Conservation (phyloP, 2,797 vertebrate species). For the Lutjanus argentimaculatus region DNA sequence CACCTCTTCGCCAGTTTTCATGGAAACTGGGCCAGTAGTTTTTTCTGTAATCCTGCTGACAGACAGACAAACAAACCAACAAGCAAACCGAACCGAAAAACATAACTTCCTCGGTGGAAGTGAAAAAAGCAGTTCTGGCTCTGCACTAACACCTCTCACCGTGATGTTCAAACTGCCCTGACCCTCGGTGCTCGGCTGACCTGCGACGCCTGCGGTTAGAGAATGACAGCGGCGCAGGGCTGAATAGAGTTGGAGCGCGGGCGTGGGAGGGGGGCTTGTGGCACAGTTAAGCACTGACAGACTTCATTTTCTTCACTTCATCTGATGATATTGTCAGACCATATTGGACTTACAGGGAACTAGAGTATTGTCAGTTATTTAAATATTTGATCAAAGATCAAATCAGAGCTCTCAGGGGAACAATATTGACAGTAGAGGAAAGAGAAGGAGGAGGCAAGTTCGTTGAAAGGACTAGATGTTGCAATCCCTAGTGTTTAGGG, state of each 20-base stretch:
- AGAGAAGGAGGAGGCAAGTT: neutral
- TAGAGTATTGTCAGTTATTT: constrained; percentile 20
- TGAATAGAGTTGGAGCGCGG: constrained; percentile 22
- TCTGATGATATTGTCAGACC: constrained; percentile 36
- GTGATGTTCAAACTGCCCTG: constrained; percentile 19
- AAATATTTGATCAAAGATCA: constrained; percentile 43
- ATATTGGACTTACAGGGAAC: constrained; percentile 10
- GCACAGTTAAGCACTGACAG: constrained; percentile 28
- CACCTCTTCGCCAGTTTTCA: no score
- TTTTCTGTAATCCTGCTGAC: no score
- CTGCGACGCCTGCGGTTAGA: constrained; percentile 28
- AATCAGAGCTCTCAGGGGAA: constrained; percentile 11
- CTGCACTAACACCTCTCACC: constrained; percentile 12
- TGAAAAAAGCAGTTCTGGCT: constrained; percentile 14
- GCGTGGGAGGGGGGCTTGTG: constrained; percentile 21
- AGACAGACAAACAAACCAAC: no score
- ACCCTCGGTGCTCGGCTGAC: constrained; percentile 23
- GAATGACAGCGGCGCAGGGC: constrained; percentile 28
- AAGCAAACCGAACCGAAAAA: no score
- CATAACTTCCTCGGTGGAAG: no score
- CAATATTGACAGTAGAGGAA: neutral
- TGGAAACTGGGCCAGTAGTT: no score
- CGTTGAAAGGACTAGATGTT: no score
- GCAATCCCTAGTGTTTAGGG: no score
- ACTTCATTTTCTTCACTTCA: neutral